phyloP scores from a whole-genome alignment of 2,888 invertebrate species.

The Eristalis pertinax region DNA sequence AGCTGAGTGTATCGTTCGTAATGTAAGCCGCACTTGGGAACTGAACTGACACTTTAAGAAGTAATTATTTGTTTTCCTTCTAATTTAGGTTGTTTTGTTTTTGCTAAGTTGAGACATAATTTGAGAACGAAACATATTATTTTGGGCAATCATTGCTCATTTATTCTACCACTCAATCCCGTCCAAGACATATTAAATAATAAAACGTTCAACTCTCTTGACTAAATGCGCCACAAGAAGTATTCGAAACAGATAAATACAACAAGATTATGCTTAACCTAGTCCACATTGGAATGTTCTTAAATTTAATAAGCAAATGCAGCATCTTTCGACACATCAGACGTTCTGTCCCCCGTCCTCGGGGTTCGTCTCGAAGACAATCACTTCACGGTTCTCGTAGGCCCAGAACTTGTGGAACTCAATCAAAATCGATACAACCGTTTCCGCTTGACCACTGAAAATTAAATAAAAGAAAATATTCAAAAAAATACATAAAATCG shows the following conservation, averaged over 20 bases:
- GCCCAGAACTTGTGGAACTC: slow-evolving; percentile 98
- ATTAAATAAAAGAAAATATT: slow-evolving; percentile 2
- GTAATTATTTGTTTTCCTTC: too few species aligned
- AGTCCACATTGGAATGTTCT: slow-evolving; percentile 58
- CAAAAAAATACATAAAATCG: slow-evolving; percentile 22
- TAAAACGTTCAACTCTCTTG: background rate
- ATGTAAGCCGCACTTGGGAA: too few species aligned
- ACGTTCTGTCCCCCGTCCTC: slow-evolving; percentile 77
- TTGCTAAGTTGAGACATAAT: too few species aligned
- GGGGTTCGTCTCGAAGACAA: slow-evolving; percentile 84
- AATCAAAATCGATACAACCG: slow-evolving; percentile 95
- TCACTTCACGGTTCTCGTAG: slow-evolving; percentile 95
- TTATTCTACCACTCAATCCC: too few species aligned
- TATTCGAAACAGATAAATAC: slow-evolving; percentile 14
- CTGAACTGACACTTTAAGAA: too few species aligned
- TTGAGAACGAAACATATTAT: too few species aligned
- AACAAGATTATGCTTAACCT: slow-evolving; percentile 26
- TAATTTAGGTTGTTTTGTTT: too few species aligned
- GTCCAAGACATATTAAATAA: background rate
- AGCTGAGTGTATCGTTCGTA: too few species aligned
- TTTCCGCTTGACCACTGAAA: slow-evolving; percentile 94
- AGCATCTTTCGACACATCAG: slow-evolving; percentile 63
- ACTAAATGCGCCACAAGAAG: background rate
- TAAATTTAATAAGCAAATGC: slow-evolving; percentile 35
- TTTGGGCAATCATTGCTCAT: too few species aligned